Base-by-base conservation (phyloP, 1,140 invertebrate genomes). In the Orussus abietinus region DNA sequence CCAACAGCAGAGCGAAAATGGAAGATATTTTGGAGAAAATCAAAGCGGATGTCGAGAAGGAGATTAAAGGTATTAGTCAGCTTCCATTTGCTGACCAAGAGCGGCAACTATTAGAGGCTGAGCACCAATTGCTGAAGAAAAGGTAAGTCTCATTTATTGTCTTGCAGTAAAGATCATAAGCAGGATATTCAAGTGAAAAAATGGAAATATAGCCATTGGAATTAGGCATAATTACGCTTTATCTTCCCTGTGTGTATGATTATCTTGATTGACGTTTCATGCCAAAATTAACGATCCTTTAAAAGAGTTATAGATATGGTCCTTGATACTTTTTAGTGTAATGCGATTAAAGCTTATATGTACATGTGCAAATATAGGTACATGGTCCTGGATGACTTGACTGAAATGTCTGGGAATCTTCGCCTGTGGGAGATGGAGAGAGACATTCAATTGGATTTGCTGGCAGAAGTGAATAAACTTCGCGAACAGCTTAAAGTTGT, bases 391-490 rank as follows among this genome's bases (percentile, higher is more conserved):
- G 55, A 61, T 29, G 64, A 72, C 29, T 55, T 72, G 5, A 50
- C 60, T 1, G 59, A 62, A 32, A 60, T 74, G 46, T 64, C 64
- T n/a, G 51, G 50, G 7, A 56, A 48, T 12, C 52, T 72, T 21
- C 58, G 59, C 21, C 55, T 64, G 6, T 70, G 63, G 66, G 58
- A 72, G 22, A 49, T 56, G 28, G 68, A 74, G 28, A 53, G 60
- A 18, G 55, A 67, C 31, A 12, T 64, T 5, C 63, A 72, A 34
- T 54, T 45, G 15, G 42, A 38, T 12, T 25, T 67, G 1, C 46
- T 32, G 6, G 36, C 21, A 2, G 68, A 74, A 35, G 57, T 72
- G 0, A 59, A 47, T 33, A 62, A 56, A 22, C 48, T 72, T 2
- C 51, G 53, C 3, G 53, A 62, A 22, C 55, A 71, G 31, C 38